phyloP scores from a whole-genome alignment of 1,140 invertebrate species.

The Drosophila micromelanica region DNA sequence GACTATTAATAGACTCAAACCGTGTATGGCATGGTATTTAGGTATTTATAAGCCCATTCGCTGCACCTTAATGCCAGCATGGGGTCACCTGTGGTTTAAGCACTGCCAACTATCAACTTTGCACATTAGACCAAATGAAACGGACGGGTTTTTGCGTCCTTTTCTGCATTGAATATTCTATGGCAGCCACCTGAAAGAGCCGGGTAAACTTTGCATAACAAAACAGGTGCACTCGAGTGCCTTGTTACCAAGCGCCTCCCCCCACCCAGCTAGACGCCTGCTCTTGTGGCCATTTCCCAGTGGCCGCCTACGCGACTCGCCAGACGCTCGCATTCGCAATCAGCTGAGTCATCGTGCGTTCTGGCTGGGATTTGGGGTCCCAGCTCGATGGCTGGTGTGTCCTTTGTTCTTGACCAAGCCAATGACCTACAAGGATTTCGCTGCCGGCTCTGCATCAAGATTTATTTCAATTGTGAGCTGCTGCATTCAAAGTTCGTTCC shows the following conservation, averaged over 20 bases:
- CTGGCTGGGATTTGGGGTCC: background rate
- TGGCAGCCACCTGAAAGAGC: constrained; percentile 54
- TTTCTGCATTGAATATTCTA: constrained; percentile 48
- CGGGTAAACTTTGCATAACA: constrained; percentile 69
- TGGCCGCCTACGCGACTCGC: constrained; percentile 25
- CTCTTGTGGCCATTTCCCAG: constrained; percentile 9
- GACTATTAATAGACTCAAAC: constrained; percentile 15
- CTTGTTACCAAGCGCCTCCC: background rate
- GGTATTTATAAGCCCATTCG: constrained; percentile 52
- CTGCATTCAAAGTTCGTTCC: constrained; percentile 16
- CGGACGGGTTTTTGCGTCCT: constrained; percentile 28
- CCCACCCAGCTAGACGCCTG: background rate
- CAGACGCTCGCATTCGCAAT: constrained; percentile 32
- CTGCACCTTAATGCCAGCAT: constrained; percentile 14
- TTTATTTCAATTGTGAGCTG: constrained; percentile 63
- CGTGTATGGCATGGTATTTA: constrained; percentile 28
- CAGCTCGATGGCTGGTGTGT: constrained; percentile 3
- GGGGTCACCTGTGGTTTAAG: constrained; percentile 41
- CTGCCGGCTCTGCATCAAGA: constrained; percentile 31
- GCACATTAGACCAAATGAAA: constrained; percentile 53
- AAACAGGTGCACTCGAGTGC: constrained; percentile 60
- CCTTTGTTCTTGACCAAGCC: constrained; percentile 55
- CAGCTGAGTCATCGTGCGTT: constrained; percentile 40
- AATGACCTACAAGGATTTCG: constrained; percentile 60
- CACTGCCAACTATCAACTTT: constrained; percentile 28